phyloP scores from a whole-genome alignment of 2,797 vertebrate genomes.

The Smutsia gigantea region DNA sequence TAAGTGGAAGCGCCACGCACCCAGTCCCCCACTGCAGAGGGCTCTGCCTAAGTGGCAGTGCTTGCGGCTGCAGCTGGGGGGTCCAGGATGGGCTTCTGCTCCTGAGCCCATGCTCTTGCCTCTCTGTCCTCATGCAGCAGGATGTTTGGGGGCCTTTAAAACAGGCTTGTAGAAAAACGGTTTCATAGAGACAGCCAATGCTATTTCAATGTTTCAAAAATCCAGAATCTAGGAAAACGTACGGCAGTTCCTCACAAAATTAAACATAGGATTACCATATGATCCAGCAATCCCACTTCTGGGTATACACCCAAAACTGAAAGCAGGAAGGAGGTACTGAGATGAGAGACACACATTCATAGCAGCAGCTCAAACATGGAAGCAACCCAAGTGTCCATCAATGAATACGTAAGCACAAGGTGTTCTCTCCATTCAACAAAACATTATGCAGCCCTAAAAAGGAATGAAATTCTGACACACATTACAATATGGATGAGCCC shows the following conservation, averaged over 20 bases:
- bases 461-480: rapidly evolving
- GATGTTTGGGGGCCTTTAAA: neutral
- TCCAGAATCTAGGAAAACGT: neutral
- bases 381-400: rapidly evolving
- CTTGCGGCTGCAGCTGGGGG: rapidly evolving
- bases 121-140: neutral
- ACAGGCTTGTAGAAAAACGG: neutral
- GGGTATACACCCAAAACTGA: rapidly evolving
- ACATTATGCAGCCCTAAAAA: rapidly evolving
- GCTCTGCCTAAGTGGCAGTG: no score
- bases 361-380: neutral
- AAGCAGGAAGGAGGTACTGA: rapidly evolving
- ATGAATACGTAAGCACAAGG: rapidly evolving
- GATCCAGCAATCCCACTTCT: neutral
- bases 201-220: neutral
- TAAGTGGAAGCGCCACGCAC: neutral
- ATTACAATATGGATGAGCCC: rapidly evolving
- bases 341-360: rapidly evolving
- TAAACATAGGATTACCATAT: rapidly evolving
- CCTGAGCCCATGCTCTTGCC: rapidly evolving
- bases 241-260: neutral
- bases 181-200: neutral
- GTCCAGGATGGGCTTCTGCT: no score
- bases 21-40: neutral
- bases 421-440: rapidly evolving